Evolutionary conservation across 2,888 invertebrate genomes (phyloP).

Genomic region (Phragmatobia fuliginosa): DNA sequence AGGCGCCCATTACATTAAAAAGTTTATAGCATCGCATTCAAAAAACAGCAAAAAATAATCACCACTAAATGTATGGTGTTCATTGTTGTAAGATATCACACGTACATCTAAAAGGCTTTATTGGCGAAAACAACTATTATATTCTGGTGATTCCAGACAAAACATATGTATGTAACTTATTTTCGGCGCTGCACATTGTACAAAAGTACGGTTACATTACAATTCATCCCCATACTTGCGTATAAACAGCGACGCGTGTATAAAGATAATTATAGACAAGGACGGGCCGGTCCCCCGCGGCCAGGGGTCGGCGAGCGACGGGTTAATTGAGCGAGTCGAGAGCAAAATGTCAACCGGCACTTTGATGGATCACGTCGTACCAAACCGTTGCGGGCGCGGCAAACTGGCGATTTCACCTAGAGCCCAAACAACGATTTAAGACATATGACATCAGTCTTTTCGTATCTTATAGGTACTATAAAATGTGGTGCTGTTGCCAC

Average conservation of each 20-base stretch:
- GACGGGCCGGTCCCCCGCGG: constrained; percentile 32
- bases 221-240: constrained; percentile 11
- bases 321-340: constrained; percentile 57
- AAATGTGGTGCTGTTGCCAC: neutral
- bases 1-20: no score
- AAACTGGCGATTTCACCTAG: neutral
- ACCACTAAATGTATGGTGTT: neutral
- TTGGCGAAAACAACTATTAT: no score
- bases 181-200: neutral
- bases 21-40: neutral
- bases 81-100: no score
- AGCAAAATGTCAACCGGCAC: constrained; percentile 52
- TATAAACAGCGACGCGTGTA: constrained; percentile 17
- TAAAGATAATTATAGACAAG: constrained; percentile 47
- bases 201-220: constrained; percentile 9
- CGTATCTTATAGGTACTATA: neutral
- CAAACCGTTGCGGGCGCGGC: constrained; percentile 2
- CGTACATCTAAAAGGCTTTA: neutral
- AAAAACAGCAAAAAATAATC: neutral
- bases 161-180: no score
- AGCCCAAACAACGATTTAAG: neutral
- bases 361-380: constrained; percentile 46
- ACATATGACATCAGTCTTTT: neutral
- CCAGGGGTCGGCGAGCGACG: constrained; percentile 39
- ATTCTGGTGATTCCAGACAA: no score